Evolutionary conservation across 2,113 vertebrate species (phyloP), one percentile per base, ranked within the genome.

Genomic region (Ptilonorhynchus violaceus): DNA sequence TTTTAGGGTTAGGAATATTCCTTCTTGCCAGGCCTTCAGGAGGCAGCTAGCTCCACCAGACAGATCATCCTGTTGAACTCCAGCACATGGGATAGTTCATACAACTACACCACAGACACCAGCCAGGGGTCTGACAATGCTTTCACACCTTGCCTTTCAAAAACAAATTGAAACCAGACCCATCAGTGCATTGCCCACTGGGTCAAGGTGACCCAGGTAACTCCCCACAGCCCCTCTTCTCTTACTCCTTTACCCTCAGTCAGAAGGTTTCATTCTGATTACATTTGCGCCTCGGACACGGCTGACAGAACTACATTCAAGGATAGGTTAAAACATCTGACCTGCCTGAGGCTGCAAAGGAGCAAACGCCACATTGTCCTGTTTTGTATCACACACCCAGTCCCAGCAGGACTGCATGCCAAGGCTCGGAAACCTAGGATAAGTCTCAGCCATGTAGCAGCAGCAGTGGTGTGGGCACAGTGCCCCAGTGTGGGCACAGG

Each of bases 271-370:
- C 20, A 31, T 66, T 66, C 37, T 12, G 8, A 79, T 60, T 60
- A 52, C 8, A 25, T 39, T 66, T 69, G 41, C 5, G 37, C 7
- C 27, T 39, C 2, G 0, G 22, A 44, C 16, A 30, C 0, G 0
- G 64, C 28, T 4, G 15, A 79, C 8, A 31, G 5, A 83, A 60
- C 44, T 13, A 19, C 16, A 69, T 42, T 21, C 66, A 72, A 86
- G 25, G 55, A 33, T 1, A 82, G 9, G 25, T 70, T 74, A 60
- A 78, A 92, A 37, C 28, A 89, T 56, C 30, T 13, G 33, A 69
- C 22, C 25, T 4, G 9, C 60, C 84, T 17, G 4, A 89, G 56
- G 46, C 41, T 55, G 35, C 52, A 58, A 92, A 96, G 52, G 27
- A 84, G 31, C 10, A 79, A 75, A 62, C 25, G 17, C 42, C 52